phyloP scores from a whole-genome alignment of 1,140 invertebrate genomes.

The Dinoponera quadriceps region DNA sequence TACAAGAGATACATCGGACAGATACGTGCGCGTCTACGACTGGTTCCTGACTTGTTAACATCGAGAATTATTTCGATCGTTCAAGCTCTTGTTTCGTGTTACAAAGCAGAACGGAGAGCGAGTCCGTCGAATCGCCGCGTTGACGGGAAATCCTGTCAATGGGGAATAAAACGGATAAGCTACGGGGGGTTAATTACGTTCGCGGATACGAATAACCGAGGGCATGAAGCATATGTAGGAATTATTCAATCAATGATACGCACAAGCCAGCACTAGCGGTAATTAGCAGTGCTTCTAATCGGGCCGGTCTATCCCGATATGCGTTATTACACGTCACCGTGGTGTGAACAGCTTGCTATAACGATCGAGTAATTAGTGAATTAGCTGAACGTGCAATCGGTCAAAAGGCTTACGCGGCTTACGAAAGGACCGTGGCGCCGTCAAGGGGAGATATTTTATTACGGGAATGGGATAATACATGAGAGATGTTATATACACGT shows the following conservation, averaged over 20 bases:
- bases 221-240: conserved; percentile 1
- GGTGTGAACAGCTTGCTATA: conserved; percentile 42
- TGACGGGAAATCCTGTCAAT: not conserved
- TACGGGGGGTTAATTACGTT: conserved; percentile 16
- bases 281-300: conserved; percentile 65
- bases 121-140: not conserved
- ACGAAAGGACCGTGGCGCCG: conserved; percentile 5
- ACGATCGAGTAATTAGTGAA: conserved; percentile 56
- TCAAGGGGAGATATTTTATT: not conserved
- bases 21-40: too few species aligned
- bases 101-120: not conserved
- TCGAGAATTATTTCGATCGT: not conserved
- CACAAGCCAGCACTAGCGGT: conserved; percentile 24
- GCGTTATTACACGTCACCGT: conserved; percentile 46
- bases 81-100: not conserved
- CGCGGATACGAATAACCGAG: conserved; percentile 5
- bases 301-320: conserved; percentile 16
- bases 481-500: not conserved
- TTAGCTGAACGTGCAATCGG: conserved; percentile 40
- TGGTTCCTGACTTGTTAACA: too few species aligned
- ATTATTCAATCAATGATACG: conserved; percentile 55
- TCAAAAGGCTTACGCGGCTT: conserved; percentile 19
- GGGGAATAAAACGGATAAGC: not conserved
- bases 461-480: not conserved
- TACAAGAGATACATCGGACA: too few species aligned